Base-by-base conservation (phyloP, 30 jellyfish, hydroid and myxozoan genomes). In the Hydractinia echinata region DNA sequence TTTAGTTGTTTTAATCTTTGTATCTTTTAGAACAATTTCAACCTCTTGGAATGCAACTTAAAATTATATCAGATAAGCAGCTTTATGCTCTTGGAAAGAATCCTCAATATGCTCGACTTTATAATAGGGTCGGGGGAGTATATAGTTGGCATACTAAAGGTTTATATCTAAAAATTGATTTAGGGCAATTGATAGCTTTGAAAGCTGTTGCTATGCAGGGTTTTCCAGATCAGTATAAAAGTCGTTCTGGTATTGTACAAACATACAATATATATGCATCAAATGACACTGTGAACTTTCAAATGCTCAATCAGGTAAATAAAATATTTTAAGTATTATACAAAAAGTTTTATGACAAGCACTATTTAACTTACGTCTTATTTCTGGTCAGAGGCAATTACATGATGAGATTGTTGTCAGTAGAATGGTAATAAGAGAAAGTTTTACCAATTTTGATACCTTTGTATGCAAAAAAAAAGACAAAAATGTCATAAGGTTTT, bases 1-100 rank as follows among this genome's bases (percentile, higher is more conserved):
- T n/a, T n/a, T n/a, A n/a, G n/a, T n/a, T n/a, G n/a, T n/a, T n/a
- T n/a, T n/a, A n/a, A n/a, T n/a, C n/a, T n/a, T n/a, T n/a, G n/a
- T n/a, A n/a, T 13, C 4, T 13, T 64, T 64, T 4, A 64, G 74
- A 64, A 4, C 19, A 6, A 9, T 13, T 1, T 64, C 39, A 64
- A 7, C 74, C 74, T n/a, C 74, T 64, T 64, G 74, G 74, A 7
- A 64, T 64, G 74, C 51, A 64, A 64, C 19, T 13, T 7, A 51
- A 13, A 64, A 64, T 64, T 51, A 64, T 64, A 7, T n/a, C 19
- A 64, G 18, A 64, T 64, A 2, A 0, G 1, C 74, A 64, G 4
- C 16, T 64, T 7, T 6, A 3, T n/a, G 2, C 74, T 64, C 19
- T 1, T 3, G 7, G 19, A 7, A 0, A 7, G 4, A 4, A 5